A percentile compares a stretch with the other conserved stretches of the same genome.
Evolutionary conservation across 30 jellyfish, hydroid and myxozoan genomes (phyloP).

Genomic region (Pseudorhiza aurosa): DNA sequence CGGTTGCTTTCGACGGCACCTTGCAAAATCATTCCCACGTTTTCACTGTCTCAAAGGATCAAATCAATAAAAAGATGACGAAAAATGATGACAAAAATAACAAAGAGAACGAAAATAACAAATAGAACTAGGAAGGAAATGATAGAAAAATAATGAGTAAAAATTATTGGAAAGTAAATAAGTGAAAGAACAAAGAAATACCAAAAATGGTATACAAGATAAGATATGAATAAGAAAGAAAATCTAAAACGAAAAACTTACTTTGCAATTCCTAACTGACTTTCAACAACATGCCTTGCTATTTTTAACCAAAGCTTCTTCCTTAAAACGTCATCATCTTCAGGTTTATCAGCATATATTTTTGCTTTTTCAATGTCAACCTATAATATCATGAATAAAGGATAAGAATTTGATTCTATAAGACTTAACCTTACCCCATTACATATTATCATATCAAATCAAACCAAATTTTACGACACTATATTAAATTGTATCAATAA

Average conservation of each 20-base stretch:
- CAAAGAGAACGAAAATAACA: too few relatives aligned
- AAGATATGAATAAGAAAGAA: too few relatives aligned
- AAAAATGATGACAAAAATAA: too few relatives aligned
- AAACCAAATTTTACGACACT: not conserved
- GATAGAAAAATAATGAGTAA: too few relatives aligned
- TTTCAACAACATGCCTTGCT: slow-evolving; percentile 96
- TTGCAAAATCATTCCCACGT: too few relatives aligned
- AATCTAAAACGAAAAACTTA: slow-evolving; percentile 1
- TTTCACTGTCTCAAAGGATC: too few relatives aligned
- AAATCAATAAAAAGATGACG: too few relatives aligned
- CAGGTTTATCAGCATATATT: slow-evolving; percentile 95
- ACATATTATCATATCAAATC: not conserved
- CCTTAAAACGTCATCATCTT: slow-evolving; percentile 78
- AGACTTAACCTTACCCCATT: not conserved
- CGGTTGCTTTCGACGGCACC: too few relatives aligned
- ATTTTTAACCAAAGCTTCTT: slow-evolving; percentile 91
- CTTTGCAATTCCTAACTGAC: slow-evolving; percentile 87
- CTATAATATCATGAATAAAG: slow-evolving; percentile 3
- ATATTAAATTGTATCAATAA: not conserved
- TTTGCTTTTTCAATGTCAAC: slow-evolving; percentile 95
- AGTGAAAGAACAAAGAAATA: too few relatives aligned
- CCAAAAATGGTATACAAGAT: too few relatives aligned
- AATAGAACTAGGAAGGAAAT: too few relatives aligned
- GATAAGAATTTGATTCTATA: not conserved
- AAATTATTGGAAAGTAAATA: too few relatives aligned